These are phyloP conservation scores for Sycobia sp. DNA, from an alignment of 1,140 invertebrate species.

Conservation along the genomic window DNA sequence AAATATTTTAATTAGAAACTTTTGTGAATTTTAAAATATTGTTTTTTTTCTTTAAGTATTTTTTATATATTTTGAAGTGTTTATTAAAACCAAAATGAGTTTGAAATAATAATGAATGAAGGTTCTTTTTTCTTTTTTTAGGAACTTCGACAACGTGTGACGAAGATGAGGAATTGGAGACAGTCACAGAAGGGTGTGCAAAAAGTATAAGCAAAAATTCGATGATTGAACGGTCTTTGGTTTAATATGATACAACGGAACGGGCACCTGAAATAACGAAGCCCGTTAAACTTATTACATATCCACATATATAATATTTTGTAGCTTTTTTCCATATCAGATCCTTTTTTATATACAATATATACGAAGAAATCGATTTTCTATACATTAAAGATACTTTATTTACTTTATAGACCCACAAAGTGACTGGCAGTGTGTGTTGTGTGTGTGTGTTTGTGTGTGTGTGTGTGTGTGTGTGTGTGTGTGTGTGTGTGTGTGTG, in stretches of 20 bases:
- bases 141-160: too few species aligned
- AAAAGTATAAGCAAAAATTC: constrained; percentile 20
- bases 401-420: constrained; percentile 3
- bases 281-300: constrained; percentile 45
- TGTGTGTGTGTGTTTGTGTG: too few species aligned
- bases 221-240: constrained; percentile 53
- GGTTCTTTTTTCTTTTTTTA: too few species aligned
- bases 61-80: neutral
- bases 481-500: too few species aligned
- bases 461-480: too few species aligned
- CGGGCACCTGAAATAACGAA: constrained; percentile 12
- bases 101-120: too few species aligned
- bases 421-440: constrained; percentile 20
- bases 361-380: constrained; percentile 31
- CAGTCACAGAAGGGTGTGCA: neutral
- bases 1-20: too few species aligned
- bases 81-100: too few species aligned
- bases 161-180: neutral
- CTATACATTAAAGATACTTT: constrained; percentile 21
- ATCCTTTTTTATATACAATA: constrained; percentile 32
- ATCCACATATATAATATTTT: constrained; percentile 46
- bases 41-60: neutral
- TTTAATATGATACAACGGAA: constrained; percentile 55
- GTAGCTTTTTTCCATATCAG: constrained; percentile 21
- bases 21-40: too few species aligned